These are phyloP conservation scores for Anthopleura xanthogrammica DNA, from an alignment of 92 coral and sea anemone species.

Conservation along the genomic window DNA sequence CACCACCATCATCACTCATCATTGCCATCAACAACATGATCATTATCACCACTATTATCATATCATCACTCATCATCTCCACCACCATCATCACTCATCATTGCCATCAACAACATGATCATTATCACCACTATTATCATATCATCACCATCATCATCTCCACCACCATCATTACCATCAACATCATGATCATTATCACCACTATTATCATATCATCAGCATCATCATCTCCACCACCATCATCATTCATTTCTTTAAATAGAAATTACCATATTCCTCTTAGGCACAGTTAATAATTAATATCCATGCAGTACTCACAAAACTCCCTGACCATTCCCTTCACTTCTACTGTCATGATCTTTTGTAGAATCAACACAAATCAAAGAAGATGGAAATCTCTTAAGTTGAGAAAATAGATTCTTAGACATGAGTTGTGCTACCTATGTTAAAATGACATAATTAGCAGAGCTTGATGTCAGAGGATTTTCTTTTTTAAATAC, in stretches of 20 bases:
- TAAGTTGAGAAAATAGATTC: conserved; percentile 45
- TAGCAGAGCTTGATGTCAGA: neutral
- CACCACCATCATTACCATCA: neutral
- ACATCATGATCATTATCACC: neutral
- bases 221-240: too few relatives aligned
- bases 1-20: too few relatives aligned
- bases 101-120: too few relatives aligned
- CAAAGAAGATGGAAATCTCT: conserved; percentile 48
- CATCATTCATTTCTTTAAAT: too few relatives aligned
- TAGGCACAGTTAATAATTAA: too few relatives aligned
- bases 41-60: too few relatives aligned
- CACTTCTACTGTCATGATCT: conserved; percentile 73
- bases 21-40: too few relatives aligned
- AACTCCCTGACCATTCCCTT: conserved; percentile 90
- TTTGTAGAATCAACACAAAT: conserved; percentile 55
- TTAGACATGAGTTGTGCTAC: conserved; percentile 90
- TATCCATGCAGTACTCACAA: conserved; percentile 52
- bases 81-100: too few relatives aligned
- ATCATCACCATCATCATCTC: too few relatives aligned
- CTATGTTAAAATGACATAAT: conserved; percentile 27
- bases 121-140: too few relatives aligned
- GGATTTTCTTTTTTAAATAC: neutral
- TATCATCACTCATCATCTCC: too few relatives aligned
- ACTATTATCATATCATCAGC: neutral
- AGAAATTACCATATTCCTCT: too few relatives aligned